Percentiles rank a stretch among this genome's conserved stretches.
Conservation (phyloP, 2,113 vertebrate species). For the Oreotrochilus melanogaster region DNA sequence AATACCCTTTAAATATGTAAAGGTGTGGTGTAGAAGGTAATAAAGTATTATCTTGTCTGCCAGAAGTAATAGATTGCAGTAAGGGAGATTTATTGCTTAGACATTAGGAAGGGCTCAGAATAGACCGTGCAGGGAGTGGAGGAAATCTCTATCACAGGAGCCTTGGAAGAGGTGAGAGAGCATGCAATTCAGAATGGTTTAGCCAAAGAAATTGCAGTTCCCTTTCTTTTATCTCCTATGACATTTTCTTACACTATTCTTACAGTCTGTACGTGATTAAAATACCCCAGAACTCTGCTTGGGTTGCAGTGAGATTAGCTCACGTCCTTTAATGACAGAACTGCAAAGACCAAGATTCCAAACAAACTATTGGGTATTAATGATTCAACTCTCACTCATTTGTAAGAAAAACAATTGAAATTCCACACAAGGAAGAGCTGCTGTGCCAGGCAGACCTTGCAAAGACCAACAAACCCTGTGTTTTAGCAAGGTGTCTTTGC, state of each 20-base stretch:
- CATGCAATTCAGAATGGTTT: background rate
- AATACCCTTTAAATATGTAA: background rate
- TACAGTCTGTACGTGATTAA: background rate
- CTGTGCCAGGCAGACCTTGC: background rate
- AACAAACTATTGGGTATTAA: background rate
- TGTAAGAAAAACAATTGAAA: background rate
- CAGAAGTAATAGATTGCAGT: background rate
- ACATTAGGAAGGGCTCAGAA: background rate
- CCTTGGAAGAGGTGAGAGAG: background rate
- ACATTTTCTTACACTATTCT: background rate
- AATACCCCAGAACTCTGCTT: background rate
- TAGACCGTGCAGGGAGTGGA: background rate
- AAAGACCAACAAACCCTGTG: background rate
- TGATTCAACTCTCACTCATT: background rate
- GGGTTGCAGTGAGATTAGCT: background rate
- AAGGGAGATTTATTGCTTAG: background rate
- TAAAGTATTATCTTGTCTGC: slow-evolving; percentile 4
- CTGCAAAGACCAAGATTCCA: background rate
- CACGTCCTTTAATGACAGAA: background rate
- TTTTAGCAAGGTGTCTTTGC: background rate
- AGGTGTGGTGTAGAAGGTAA: background rate
- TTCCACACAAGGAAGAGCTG: background rate
- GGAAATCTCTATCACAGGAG: background rate
- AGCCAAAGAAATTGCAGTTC: background rate
- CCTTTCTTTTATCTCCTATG: background rate